Evolutionary conservation across 1,140 invertebrate genomes (phyloP), one percentile per base, ranked within the genome.

Genomic region (Zophobas atratus): DNA sequence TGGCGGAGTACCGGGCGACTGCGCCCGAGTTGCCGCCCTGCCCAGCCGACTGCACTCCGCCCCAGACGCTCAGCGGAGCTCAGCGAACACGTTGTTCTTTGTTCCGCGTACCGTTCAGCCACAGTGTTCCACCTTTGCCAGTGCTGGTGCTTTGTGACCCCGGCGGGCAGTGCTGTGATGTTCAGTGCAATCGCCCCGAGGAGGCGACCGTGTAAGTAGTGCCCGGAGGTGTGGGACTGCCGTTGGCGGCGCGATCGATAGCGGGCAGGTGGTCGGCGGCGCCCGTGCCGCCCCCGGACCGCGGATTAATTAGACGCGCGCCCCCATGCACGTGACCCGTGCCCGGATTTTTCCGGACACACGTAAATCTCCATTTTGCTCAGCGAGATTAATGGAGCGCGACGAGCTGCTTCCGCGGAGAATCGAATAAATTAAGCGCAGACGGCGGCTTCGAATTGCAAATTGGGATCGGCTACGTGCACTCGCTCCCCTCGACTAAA

Each of bases 11-110:
- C 49, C 38, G 57, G 39, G 60, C 60, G 70, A 41, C 49, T 73
- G 71, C 71, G 71, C 71, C 39, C 71, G 71, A 53, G 71, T 73
- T 56, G 71, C 71, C 41, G 71, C 71, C 71, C 71, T 73, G 71
- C 71, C 71, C 71, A 73, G 55, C 55, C 46, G 55, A 51, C 71
- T 56, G 71, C 71, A 73, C 71, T 73, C 71, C 71, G 71, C 71
- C 71, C 71, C 71, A 73, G 71, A 73, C 71, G 71, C 71, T 73
- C 46, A 55, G 71, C 49, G 55, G 71, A 73, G 71, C 71, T 73
- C 41, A 20, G 49, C 32, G 71, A 73, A 35, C 71, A 73, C 71
- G 71, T 73, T 38, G 71, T 56, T 73, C 71, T 73, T 73, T 73
- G 71, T 73, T 73, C n/a, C 71, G 71, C 71, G 49, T 32, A 73